Evolutionary conservation across 2,888 invertebrate genomes (phyloP), one percentile per base, ranked within the genome.

Genomic region (Phortica okadai): DNA sequence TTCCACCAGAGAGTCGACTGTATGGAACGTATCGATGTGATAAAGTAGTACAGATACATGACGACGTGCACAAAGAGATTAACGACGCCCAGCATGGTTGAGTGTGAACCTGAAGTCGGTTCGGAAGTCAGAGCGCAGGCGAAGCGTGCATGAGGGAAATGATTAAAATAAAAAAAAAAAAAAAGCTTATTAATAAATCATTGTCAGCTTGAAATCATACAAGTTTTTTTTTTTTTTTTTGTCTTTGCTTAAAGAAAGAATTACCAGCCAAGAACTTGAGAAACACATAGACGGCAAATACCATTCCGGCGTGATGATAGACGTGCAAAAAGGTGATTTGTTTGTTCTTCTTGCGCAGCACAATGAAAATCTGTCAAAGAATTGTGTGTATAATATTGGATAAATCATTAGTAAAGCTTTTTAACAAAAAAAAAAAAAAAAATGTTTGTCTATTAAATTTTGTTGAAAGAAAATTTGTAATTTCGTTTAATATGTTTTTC

Each of bases 291-390:
- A 93, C 92, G 0, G 94, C 93, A 6, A 94, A 56, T 0, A 95
- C 93, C 96, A 97, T 97, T 0, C 96, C 95, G 0, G 94, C 93
- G 73, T 97, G 97, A 90, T 97, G 97, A 88, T 97, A 97, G 0
- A 97, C 94, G 87, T 97, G 97, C 21, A 97, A 93, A 85, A 97
- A 97, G 33, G 95, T 94, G n/a, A 97, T 93, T 92, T 97, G 97
- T 80, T 93, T 94, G 82, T 94, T 93, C 90, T 96, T 97, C 90
- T 97, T 97, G 56, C 97, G 93, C 81, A 97, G 90, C 6, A 96
- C 93, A 88, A 97, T 97, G 91, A 97, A 97, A 78, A 91, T 83
- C 91, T 91, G 70, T 4, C 80, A 83, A 64, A 58, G 16, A 73
- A 11, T 8, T 8, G 11, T 14, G 56, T 7, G 16, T n/a, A 5